Conservation (phyloP, 2,113 vertebrate species). For the Mesembrinibis cayennensis region DNA sequence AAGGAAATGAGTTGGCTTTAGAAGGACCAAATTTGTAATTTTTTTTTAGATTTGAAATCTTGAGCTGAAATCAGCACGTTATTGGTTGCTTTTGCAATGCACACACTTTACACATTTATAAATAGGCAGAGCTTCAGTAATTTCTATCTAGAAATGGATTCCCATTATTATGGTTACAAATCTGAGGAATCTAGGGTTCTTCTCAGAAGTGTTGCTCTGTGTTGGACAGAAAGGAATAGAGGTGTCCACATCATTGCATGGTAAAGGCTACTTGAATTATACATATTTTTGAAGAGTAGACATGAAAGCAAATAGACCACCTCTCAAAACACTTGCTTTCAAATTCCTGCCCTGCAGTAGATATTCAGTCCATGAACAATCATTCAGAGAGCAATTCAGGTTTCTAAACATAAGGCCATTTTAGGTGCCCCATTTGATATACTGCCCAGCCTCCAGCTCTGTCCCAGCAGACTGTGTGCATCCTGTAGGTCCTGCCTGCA, state of each 20-base stretch:
- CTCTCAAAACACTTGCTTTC: neutral
- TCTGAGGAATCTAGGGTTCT: neutral
- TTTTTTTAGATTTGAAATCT: neutral
- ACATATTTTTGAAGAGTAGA: neutral
- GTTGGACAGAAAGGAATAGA: neutral
- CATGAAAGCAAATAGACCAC: neutral
- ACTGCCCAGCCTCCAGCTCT: neutral
- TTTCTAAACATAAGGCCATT: neutral
- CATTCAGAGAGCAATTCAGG: neutral
- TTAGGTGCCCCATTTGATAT: neutral
- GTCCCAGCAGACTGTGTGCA: neutral
- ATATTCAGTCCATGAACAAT: neutral
- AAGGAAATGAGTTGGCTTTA: neutral
- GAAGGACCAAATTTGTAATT: neutral
- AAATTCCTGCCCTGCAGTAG: neutral
- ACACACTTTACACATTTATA: neutral
- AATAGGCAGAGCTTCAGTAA: neutral
- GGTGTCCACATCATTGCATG: neutral
- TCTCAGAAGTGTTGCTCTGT: neutral
- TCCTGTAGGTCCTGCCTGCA: neutral
- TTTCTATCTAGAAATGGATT: neutral
- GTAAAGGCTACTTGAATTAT: neutral
- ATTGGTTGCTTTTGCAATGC: neutral
- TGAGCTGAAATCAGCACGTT: neutral
- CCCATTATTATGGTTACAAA: neutral